phyloP scores from a whole-genome alignment of 2,888 invertebrate species.

The Alcis repandata region DNA sequence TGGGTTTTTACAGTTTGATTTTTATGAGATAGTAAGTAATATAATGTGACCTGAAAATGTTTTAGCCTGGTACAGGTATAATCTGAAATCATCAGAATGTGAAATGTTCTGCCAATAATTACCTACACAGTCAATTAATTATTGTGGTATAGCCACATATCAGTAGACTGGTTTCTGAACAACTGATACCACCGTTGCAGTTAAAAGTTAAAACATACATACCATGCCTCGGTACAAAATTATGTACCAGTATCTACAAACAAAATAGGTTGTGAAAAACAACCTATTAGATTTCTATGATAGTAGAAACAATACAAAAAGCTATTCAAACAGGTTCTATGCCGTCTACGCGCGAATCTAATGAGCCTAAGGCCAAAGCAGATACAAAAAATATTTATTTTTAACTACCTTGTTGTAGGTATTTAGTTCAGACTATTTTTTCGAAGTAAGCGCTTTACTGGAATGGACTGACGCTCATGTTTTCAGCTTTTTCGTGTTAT shows the following conservation, averaged over 20 bases:
- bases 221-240: too few relatives aligned
- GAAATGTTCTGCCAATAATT: not conserved
- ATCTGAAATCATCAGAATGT: not conserved
- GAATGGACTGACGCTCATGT: conserved; percentile 4
- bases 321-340: conserved; percentile 43
- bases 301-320: conserved; percentile 6
- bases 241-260: not conserved
- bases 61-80: not conserved
- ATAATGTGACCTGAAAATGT: too few relatives aligned
- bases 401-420: conserved; percentile 37
- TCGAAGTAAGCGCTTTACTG: not conserved
- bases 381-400: conserved; percentile 31
- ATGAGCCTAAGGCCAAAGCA: conserved; percentile 37
- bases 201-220: too few relatives aligned
- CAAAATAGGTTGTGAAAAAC: not conserved
- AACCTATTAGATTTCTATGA: not conserved
- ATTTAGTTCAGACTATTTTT: not conserved
- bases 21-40: too few relatives aligned
- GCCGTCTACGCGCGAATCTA: conserved; percentile 29
- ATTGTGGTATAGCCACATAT: too few relatives aligned
- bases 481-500: not conserved
- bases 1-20: too few relatives aligned
- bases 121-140: not conserved
- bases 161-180: too few relatives aligned
- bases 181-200: too few relatives aligned